Percentiles rank a stretch among this genome's conserved stretches.
These are phyloP conservation scores for Emydoidea blandingii DNA, from an alignment of 2,797 vertebrate genomes.

Conservation along the genomic window DNA sequence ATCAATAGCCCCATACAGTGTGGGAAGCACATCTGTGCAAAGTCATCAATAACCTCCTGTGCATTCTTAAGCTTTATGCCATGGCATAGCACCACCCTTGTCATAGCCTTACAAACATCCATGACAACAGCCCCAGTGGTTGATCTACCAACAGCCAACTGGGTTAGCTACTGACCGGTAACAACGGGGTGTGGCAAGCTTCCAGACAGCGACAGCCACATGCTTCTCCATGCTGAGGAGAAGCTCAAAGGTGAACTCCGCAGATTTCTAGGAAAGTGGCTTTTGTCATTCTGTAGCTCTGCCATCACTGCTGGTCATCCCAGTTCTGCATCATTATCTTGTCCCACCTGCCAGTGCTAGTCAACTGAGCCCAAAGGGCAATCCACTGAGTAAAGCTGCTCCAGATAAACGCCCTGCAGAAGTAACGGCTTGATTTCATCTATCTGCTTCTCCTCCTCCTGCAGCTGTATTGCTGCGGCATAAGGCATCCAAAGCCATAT, in stretches of 20 bases:
- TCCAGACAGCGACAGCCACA: background rate
- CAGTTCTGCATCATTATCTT: rapidly evolving
- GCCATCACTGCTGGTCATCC: background rate
- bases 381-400: background rate
- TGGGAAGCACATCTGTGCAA: background rate
- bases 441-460: background rate
- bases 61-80: background rate
- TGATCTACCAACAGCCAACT: background rate
- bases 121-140: background rate
- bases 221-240: background rate
- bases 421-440: background rate
- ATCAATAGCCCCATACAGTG: background rate
- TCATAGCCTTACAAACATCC: background rate
- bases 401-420: background rate
- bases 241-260: background rate
- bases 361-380: background rate
- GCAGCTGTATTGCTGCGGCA: background rate
- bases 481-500: background rate
- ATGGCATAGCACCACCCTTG: background rate
- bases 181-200: rapidly evolving
- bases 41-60: background rate
- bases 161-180: background rate
- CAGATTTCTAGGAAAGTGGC: background rate
- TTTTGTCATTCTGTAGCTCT: background rate
- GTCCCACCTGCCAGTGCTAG: background rate